phyloP scores from a whole-genome alignment of 2,113 vertebrate genomes.

The Haemorhous mexicanus region DNA sequence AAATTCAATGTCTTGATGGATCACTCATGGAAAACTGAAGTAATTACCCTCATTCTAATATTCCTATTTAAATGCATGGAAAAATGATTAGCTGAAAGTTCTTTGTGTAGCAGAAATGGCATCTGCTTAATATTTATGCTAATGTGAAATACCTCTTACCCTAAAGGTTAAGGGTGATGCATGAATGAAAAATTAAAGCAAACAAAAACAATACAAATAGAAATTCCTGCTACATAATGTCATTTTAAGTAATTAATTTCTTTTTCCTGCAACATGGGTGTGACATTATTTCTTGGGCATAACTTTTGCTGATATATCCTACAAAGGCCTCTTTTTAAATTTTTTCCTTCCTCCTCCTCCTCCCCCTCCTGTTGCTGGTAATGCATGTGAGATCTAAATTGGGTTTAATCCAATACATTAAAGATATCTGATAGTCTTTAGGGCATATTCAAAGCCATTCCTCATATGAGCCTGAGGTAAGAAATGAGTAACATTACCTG shows the following conservation, averaged over 20 bases:
- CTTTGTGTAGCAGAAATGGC: slow-evolving; percentile 75
- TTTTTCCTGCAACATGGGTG: not conserved
- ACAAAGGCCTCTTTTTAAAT: not conserved
- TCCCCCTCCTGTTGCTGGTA: not conserved
- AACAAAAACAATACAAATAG: slow-evolving; percentile 33
- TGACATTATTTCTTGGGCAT: not conserved
- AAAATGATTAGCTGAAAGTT: slow-evolving; percentile 84
- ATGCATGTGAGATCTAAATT: not conserved
- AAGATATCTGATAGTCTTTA: not conserved
- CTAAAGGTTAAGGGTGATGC: slow-evolving; percentile 78
- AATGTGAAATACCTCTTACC: slow-evolving; percentile 77
- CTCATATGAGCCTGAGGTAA: not conserved
- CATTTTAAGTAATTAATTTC: not conserved
- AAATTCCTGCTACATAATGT: not conserved
- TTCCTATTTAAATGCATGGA: slow-evolving; percentile 98
- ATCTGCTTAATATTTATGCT: slow-evolving; percentile 83
- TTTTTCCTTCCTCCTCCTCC: fast-evolving
- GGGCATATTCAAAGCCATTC: not conserved
- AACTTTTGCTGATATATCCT: not conserved
- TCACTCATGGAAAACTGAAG: slow-evolving; percentile 79
- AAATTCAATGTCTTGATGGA: slow-evolving; percentile 75
- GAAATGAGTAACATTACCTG: not conserved
- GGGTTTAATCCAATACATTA: not conserved
- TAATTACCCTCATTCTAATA: slow-evolving; percentile 89
- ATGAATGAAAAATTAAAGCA: slow-evolving; percentile 66